phyloP scores from a whole-genome alignment of 2,888 invertebrate genomes.

The Cabera pusaria region DNA sequence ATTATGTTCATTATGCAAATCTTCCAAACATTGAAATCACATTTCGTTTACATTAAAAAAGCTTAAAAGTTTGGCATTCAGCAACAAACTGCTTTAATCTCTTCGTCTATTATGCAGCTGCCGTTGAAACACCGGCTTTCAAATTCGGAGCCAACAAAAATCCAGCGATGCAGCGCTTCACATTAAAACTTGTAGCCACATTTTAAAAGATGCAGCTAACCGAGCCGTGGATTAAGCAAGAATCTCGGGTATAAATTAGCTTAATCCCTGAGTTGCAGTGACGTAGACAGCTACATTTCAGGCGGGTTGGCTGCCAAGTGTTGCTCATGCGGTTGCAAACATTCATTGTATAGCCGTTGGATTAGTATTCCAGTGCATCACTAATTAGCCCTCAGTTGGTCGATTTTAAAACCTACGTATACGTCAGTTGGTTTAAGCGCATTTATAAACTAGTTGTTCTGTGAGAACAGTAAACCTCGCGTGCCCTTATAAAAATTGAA shows the following conservation, averaged over 20 bases:
- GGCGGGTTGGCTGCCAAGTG: constrained; percentile 24
- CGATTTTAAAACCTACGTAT: too few species aligned
- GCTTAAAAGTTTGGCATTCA: too few species aligned
- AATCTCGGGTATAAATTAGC: constrained; percentile 49
- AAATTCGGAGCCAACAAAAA: constrained; percentile 3
- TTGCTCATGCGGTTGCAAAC: background rate
- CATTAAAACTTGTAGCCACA: constrained; percentile 4
- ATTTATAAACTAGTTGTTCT: too few species aligned
- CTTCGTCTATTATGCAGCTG: constrained; percentile 6
- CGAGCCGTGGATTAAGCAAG: constrained; percentile 38
- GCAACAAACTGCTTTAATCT: constrained; percentile 2
- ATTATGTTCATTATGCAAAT: too few species aligned
- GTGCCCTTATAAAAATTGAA: too few species aligned
- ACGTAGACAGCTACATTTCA: constrained; percentile 41
- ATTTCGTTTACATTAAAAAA: too few species aligned
- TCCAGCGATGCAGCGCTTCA: constrained; percentile 7
- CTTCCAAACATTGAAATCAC: too few species aligned
- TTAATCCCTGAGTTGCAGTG: constrained; percentile 34
- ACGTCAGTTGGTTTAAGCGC: too few species aligned
- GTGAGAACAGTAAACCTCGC: too few species aligned
- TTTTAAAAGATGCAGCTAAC: constrained; percentile 16
- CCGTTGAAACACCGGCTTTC: constrained; percentile 1
- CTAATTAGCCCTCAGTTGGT: too few species aligned
- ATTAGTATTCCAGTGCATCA: too few species aligned
- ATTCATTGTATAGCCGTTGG: too few species aligned